Evolutionary conservation across 2,113 vertebrate species (phyloP), one percentile per base, ranked within the genome.

Genomic region (Mus pahari): DNA sequence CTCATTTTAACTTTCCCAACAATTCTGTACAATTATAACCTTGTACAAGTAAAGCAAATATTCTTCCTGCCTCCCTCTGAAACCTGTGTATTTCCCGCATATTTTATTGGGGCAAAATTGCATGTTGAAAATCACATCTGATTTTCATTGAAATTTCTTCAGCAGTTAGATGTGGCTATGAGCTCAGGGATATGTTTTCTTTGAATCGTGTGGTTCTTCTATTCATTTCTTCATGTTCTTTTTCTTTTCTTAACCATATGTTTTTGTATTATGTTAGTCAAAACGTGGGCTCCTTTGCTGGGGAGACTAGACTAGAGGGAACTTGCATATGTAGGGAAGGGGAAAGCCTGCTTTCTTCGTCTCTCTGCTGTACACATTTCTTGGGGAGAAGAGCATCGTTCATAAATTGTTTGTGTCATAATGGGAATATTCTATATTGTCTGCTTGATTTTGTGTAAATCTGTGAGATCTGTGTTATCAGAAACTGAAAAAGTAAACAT

Each of bases 71-170:
- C 7, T 83, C 19, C 39, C 3, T 68, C 50, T 96, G 20, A 94
- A 94, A 20, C 74, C 36, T 79, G 89, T 94, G 64, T 73, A 78
- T 94, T 95, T 94, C 62, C 33, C 79, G 95, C 91, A 94, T 90
- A 89, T 97, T 98, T 97, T 96, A 95, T 91, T 97, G 90, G 92
- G 96, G 92, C 89, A 89, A 84, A 60, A 97, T 97, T 96, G 89
- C 96, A 96, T 84, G 86, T 78, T 97, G 96, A 97, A 97, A 97
- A 97, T 97, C 94, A 97, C 97, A 98, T 98, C 96, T 98, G 97
- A 98, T 95, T 96, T 97, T 97, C 96, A 97, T 98, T 97, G 96
- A 97, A 92, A 97, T 97, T 96, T 97, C 91, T 93, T 89, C 91
- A 84, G 96, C 96, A 96, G 97, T 97, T 97, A 96, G 97, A 97